Percentiles rank a stretch among this genome's conserved stretches.
Evolutionary conservation across 2,888 invertebrate genomes (phyloP).

Genomic region (Synergus umbraculus): DNA sequence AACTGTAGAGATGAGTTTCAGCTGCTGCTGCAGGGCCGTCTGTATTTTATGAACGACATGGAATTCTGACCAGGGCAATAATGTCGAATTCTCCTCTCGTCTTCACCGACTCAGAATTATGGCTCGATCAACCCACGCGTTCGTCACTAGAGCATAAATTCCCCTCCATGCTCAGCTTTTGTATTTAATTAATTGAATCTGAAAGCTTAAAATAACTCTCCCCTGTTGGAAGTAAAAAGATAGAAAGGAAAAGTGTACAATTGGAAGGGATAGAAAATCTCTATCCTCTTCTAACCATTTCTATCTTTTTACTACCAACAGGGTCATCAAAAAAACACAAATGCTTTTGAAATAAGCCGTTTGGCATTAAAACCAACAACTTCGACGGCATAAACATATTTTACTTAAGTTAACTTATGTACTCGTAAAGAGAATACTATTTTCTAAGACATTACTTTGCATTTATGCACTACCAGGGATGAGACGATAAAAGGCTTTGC

Average conservation of each 20-base stretch:
- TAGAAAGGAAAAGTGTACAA: no score
- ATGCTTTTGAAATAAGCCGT: background rate
- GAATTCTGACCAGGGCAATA: constrained; percentile 15
- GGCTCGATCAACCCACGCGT: background rate
- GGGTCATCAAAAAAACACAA: background rate
- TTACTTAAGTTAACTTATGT: background rate
- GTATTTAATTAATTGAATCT: background rate
- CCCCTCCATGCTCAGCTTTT: background rate
- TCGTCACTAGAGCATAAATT: background rate
- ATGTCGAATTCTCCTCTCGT: constrained; percentile 12
- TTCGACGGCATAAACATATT: background rate
- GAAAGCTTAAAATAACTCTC: background rate
- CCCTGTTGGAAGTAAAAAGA: no score
- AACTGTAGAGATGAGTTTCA: background rate
- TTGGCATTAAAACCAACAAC: background rate
- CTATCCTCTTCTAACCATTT: no score
- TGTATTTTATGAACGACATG: constrained; percentile 40
- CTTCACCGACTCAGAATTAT: background rate
- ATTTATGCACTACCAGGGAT: background rate
- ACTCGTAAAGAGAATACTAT: background rate
- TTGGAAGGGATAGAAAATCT: no score
- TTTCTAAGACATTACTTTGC: background rate
- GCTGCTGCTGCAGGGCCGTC: constrained; percentile 25
- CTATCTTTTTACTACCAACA: no score
- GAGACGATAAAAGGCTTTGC: background rate